Percentiles rank a stretch among this genome's conserved stretches.
Conservation (phyloP, 2,888 invertebrate genomes). For the Drosophila mulleri region DNA sequence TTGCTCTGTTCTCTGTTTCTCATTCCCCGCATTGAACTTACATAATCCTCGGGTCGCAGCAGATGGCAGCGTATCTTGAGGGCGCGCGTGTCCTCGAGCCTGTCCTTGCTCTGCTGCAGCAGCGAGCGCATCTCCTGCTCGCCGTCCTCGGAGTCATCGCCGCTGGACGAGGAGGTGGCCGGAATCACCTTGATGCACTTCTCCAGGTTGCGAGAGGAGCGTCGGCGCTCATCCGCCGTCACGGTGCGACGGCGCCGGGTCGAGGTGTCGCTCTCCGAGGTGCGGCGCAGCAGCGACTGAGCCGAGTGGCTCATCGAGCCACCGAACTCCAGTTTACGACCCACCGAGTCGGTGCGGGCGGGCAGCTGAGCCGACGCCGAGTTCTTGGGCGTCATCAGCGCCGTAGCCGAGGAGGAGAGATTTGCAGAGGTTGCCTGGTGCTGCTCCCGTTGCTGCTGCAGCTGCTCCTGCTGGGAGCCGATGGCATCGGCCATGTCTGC, state of each 20-base stretch:
- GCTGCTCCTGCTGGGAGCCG: conserved; percentile 41
- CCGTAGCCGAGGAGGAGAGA: conserved; percentile 82
- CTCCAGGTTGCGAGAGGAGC: conserved; percentile 84
- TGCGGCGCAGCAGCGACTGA: conserved; percentile 83
- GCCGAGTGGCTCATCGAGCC: conserved; percentile 82
- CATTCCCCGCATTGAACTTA: conserved; percentile 66
- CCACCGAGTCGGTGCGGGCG: conserved; percentile 67
- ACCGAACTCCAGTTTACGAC: conserved; percentile 83
- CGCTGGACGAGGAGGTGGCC: conserved; percentile 84
- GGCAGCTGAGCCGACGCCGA: conserved; percentile 33
- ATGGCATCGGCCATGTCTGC: conserved; percentile 63
- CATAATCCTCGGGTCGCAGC: conserved; percentile 85
- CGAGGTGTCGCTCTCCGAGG: conserved; percentile 85
- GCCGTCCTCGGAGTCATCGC: conserved; percentile 83
- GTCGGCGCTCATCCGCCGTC: conserved; percentile 82
- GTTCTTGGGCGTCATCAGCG: conserved; percentile 82
- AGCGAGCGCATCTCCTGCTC: conserved; percentile 85
- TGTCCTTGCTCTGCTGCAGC: conserved; percentile 83
- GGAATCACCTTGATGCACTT: conserved; percentile 83
- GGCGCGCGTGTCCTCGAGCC: conserved; percentile 84
- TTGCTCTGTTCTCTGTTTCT: neutral
- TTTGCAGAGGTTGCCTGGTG: conserved; percentile 34
- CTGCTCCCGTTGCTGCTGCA: conserved; percentile 32
- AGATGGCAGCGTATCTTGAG: conserved; percentile 85
- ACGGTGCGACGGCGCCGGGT: conserved; percentile 82